Conservation (phyloP, 2,888 invertebrate genomes). For the Patella ulyssiponensis region DNA sequence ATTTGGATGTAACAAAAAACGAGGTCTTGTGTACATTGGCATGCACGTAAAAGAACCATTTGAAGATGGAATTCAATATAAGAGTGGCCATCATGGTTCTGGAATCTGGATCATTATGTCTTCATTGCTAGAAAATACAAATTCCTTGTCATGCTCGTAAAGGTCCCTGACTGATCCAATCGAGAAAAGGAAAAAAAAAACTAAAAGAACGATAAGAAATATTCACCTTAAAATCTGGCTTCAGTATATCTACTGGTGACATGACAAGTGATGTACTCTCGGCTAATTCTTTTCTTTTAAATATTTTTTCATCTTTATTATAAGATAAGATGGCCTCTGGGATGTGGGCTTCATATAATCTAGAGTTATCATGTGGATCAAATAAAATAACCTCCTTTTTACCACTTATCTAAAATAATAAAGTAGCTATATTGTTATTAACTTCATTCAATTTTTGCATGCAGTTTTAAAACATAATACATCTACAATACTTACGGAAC, state of each 20-base stretch:
- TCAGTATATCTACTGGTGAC: slow-evolving; percentile 66
- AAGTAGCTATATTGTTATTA: no score
- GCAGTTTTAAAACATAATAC: no score
- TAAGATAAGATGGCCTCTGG: slow-evolving; percentile 64
- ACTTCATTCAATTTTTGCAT: no score
- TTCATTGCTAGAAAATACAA: no score
- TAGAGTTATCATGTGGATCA: slow-evolving; percentile 64
- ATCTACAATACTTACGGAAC: no score
- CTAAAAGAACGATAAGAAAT: no score
- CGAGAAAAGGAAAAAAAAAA: background rate
- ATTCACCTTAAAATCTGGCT: slow-evolving; percentile 62
- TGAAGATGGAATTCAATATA: no score
- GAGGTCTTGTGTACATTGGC: no score
- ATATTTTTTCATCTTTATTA: slow-evolving; percentile 44
- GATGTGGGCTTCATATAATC: slow-evolving; percentile 68
- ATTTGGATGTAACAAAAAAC: no score
- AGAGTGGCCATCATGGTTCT: no score
- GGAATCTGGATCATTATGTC: no score
- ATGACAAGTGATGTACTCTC: slow-evolving; percentile 70
- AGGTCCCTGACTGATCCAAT: background rate
- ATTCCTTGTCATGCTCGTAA: background rate
- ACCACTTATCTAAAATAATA: slow-evolving; percentile 62
- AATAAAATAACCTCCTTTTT: slow-evolving; percentile 65
- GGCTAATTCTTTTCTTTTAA: slow-evolving; percentile 54
- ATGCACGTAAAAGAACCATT: no score